Base-by-base conservation (phyloP, 2,113 vertebrate genomes). In the Stigmatopora nigra region DNA sequence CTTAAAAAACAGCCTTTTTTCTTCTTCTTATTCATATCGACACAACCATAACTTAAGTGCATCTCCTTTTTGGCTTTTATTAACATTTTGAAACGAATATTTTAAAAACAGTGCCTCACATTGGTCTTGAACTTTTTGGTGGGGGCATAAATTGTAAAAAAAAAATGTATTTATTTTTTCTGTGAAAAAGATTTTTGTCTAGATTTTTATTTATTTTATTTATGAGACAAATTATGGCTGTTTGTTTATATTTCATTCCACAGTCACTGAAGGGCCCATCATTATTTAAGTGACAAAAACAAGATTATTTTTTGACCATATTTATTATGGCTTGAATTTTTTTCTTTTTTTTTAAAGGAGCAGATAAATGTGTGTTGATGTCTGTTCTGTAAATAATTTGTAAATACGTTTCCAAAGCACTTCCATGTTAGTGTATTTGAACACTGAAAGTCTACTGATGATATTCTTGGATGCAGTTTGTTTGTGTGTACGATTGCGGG, bases 171-270 rank as follows among this genome's bases (percentile, higher is more conserved):
- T 90, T 90, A 89, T 89, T 88, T 74, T 78, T 82, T 76, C 77
- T 63, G 75, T 71, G 77, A 66, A 76, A 76, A 78, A 86, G 65
- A 38, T 65, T 66, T 6, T 64, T 70, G 60, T 45, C 68, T 73
- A 78, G 82, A 84, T 81, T 76, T 31, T 89, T 94, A 93, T 94
- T 94, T 96, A 97, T 97, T 95, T 94, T 95, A 96, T 97, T 96
- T 96, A 94, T 94, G 84, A 91, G 86, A 61, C 82, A 62, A 76
- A 78, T 88, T 87, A 88, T 19, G 72, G 81, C 89, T 90, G 78
- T 79, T 60, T 81, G 64, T 72, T n/a, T n/a, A 58, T 79, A 76
- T 84, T 85, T 91, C 92, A 92, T 83, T 92, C 91, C 92, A 87
- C 90, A 79, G 86, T 83, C 80, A 78, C 75, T 73, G 86, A 89